Base-by-base conservation (phyloP, 1,140 invertebrate genomes). In the Varroa destructor region DNA sequence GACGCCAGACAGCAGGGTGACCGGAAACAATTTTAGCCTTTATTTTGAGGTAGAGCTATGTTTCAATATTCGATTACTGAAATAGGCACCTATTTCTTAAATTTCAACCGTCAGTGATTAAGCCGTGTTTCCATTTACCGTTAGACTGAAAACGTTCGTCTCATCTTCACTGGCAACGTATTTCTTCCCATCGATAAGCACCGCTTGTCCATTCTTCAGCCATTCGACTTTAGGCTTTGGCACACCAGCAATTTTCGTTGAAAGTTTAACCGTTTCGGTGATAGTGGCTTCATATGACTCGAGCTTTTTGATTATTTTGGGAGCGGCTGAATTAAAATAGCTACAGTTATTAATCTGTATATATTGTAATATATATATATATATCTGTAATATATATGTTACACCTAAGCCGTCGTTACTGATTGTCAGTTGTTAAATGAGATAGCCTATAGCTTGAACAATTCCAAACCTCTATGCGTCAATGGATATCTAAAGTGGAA, bases 281-380 rank as follows among this genome's bases (percentile, higher is more conserved):
- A 67, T 14, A 2, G 61, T 67, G 61, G 61, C 61, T 40, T 67
- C 61, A 40, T 67, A 67, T 40, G 61, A 67, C 8, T 67, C 37
- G 73, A 74, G 58, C 73, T 73, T 74, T 77, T 87, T 85, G 0
- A 84, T 81, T 43, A 92, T 85, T 74, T 85, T 84, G 0, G 90
- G 89, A 74, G 89, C 87, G 37, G 87, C 40, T 12, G 40, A 6
- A 0, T 36, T 54, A 43, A 72, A 56, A 42, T 40, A 0, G 71
- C 36, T 36, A 55, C 43, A 43, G 58, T 25, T 25, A 25, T 25
- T 25, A 25, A 25, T 25, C 25, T 25, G 71, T 25, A 56, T 43
- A 25, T 54, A 72, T 12, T 8, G 43, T 37, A 4, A 73, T 37
- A 37, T 72, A 73, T 37, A 1, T 43, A 6, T 46, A 73, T 54